These are phyloP conservation scores for Agrilus cyanescens DNA, from an alignment of 2,888 invertebrate genomes.

Conservation along the genomic window DNA sequence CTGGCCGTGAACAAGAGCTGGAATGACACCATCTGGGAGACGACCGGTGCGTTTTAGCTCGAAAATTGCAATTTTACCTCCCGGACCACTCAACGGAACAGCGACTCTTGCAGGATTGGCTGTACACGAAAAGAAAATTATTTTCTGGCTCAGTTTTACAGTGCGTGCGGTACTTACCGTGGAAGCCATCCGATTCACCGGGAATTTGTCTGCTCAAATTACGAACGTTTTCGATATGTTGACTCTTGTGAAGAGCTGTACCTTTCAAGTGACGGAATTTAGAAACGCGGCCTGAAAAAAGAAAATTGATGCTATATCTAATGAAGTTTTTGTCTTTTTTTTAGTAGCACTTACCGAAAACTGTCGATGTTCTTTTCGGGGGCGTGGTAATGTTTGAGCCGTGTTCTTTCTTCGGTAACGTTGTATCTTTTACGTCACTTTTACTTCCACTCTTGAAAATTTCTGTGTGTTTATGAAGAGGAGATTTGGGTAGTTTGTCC, in stretches of 20 bases:
- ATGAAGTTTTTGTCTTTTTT: neutral
- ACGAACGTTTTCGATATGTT: conserved; percentile 83
- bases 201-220: conserved; percentile 85
- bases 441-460: conserved; percentile 52
- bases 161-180: conserved; percentile 60
- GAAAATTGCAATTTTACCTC: conserved; percentile 79
- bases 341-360: conserved; percentile 51
- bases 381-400: conserved; percentile 39
- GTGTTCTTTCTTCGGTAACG: conserved; percentile 31
- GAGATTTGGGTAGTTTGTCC: conserved; percentile 57
- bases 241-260: conserved; percentile 78
- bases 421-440: conserved; percentile 37
- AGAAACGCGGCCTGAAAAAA: conserved; percentile 58
- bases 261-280: conserved; percentile 91
- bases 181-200: conserved; percentile 89
- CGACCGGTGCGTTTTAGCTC: conserved; percentile 69
- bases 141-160: too few species aligned
- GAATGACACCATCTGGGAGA: conserved; percentile 67
- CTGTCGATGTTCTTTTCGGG: conserved; percentile 75
- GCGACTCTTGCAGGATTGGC: conserved; percentile 81
- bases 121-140: conserved; percentile 28
- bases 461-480: conserved; percentile 63
- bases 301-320: neutral
- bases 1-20: conserved; percentile 81
- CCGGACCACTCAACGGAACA: conserved; percentile 81